Evolutionary conservation across 2,888 invertebrate species (phyloP).

Genomic region (Chalcis sispes): DNA sequence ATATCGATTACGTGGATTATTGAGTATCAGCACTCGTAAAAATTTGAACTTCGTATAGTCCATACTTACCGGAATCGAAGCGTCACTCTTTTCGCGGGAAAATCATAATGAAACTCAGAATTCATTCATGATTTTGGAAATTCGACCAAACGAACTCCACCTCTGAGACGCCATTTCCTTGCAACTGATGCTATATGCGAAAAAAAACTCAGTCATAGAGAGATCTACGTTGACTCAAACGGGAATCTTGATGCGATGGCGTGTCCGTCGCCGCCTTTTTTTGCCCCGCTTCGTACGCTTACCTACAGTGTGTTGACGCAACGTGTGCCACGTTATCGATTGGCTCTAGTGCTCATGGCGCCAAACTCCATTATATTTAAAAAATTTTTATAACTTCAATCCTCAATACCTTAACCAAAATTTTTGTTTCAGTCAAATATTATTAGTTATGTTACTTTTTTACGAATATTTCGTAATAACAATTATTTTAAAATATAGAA

Average conservation of each 20-base stretch:
- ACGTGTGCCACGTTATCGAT: slow-evolving; percentile 23
- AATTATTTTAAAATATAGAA: too few species aligned
- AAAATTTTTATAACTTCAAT: too few species aligned
- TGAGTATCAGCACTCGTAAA: background rate
- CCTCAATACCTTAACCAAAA: too few species aligned
- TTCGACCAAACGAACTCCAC: slow-evolving; percentile 75
- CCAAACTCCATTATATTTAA: background rate
- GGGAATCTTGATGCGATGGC: background rate
- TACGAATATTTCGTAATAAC: too few species aligned
- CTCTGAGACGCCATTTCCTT: slow-evolving; percentile 77
- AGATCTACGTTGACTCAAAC: background rate
- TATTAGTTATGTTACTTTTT: too few species aligned
- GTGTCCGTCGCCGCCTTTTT: background rate
- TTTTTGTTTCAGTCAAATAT: too few species aligned
- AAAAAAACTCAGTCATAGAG: background rate
- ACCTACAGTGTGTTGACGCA: background rate
- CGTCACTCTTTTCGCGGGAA: slow-evolving; percentile 57
- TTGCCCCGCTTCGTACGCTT: background rate
- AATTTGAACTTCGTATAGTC: background rate
- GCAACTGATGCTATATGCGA: slow-evolving; percentile 67
- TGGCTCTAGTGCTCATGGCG: slow-evolving; percentile 12
- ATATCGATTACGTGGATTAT: slow-evolving; percentile 26
- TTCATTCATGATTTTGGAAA: slow-evolving; percentile 76
- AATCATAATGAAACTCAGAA: slow-evolving; percentile 68
- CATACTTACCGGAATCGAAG: slow-evolving; percentile 66